phyloP scores from a whole-genome alignment of 2,888 invertebrate species.

The Rhorus exstirpatorius region DNA sequence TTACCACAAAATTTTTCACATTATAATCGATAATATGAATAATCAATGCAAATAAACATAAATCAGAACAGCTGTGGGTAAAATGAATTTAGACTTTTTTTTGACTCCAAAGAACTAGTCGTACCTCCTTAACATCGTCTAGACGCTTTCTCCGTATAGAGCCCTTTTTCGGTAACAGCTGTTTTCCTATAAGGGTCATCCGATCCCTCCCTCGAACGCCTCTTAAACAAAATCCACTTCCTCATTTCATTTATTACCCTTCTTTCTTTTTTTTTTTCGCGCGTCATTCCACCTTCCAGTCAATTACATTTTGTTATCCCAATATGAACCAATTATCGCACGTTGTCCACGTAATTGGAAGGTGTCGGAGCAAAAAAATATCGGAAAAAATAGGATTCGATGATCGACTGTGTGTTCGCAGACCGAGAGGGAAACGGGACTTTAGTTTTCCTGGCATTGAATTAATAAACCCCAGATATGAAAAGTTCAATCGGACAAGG shows the following conservation, averaged over 20 bases:
- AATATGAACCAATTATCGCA: slow-evolving; percentile 12
- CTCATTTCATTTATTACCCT: slow-evolving; percentile 1
- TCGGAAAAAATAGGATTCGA: neutral
- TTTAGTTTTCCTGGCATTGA: neutral
- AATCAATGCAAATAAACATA: too few relatives aligned
- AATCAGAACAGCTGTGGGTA: too few relatives aligned
- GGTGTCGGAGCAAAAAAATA: neutral
- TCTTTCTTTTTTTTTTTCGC: neutral
- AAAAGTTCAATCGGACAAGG: too few relatives aligned
- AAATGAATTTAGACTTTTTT: too few relatives aligned
- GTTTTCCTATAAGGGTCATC: slow-evolving; percentile 38
- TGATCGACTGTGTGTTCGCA: neutral
- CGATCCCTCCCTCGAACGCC: neutral
- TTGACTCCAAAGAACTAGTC: too few relatives aligned
- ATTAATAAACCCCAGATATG: too few relatives aligned
- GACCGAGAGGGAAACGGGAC: neutral
- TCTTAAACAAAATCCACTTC: neutral
- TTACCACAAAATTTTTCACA: too few relatives aligned
- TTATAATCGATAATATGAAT: too few relatives aligned
- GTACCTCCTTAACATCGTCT: slow-evolving; percentile 52
- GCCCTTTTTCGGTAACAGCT: slow-evolving; percentile 60
- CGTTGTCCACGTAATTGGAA: slow-evolving; percentile 18
- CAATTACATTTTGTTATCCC: slow-evolving; percentile 15
- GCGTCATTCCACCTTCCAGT: slow-evolving; percentile 1
- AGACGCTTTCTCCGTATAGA: slow-evolving; percentile 26